Evolutionary conservation across 1,140 invertebrate genomes (phyloP), one percentile per base, ranked within the genome.

Genomic region (Drosophila kepulauana): DNA sequence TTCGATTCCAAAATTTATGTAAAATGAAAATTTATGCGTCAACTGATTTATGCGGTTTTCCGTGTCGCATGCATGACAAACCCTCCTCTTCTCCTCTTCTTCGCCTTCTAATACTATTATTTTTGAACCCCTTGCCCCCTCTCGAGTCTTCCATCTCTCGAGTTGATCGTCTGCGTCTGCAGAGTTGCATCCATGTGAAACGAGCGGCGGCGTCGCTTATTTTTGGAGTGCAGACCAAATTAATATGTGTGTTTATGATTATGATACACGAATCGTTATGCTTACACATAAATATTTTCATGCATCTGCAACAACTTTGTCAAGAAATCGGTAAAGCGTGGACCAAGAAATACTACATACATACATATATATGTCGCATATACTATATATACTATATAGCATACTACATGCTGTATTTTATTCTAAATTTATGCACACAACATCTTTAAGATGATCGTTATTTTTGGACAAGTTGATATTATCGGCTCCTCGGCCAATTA

Each of bases 1-100:
- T 61, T 61, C 85, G 70, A 78, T 78, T 89, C 76, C 77, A 78
- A 88, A 88, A 88, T 81, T 78, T 89, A 85, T 88, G 84, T 88
- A 78, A 89, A 88, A 88, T 88, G 78, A 88, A 88, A 88, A 88
- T 88, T 88, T 88, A 88, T 88, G 84, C 84, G 84, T 80, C 84
- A 84, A 89, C 85, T 88, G 84, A 88, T 88, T 88, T 88, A 88
- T 88, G 84, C 78, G 78, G 78, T 73, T 81, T 86, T 67, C 52
- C 59, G 74, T 72, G 78, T 84, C 74, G 81, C 79, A 82, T 79
- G 79, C 82, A 77, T 87, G 82, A 82, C 79, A 82, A 74, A 68
- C 58, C 68, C 41, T 38, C 7, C 15, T 54, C 43, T 25, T 38
- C 33, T 10, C 49, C 64, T 2, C 56, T 57, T 11, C n/a, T 38